Evolutionary conservation across 2,888 invertebrate species (phyloP), one percentile per base, ranked within the genome.

Genomic region (Andrena bucephala): DNA sequence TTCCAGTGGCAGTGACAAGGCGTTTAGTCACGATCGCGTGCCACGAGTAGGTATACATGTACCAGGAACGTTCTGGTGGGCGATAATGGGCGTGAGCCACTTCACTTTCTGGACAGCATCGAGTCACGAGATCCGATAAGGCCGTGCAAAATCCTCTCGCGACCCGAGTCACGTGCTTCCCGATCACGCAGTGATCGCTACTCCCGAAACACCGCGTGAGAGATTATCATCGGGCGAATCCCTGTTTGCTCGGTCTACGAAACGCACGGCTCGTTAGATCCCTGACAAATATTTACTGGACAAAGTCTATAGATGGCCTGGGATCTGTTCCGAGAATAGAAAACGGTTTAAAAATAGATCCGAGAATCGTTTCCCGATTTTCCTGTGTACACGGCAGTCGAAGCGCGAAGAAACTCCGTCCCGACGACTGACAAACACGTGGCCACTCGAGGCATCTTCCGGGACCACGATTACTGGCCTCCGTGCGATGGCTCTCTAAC

Each of bases 111-210:
- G 69, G 75, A 57, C 52, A 73, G n/a, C 31, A 54, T 65, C n/a
- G 8, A 76, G 71, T 85, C 76, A 75, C 83, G 87, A 79, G 87
- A 81, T 77, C 2, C 60, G 87, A 87, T 87, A 83, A 87, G 13
- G 24, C 4, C 13, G 7, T 27, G 33, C 33, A 52, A 75, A 29
- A 36, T 31, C 60, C n/a, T 33, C 77, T 87, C 75, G 83, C 72
- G 79, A 79, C 66, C 33, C 20, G 42, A 65, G 24, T 74, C 77
- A 75, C 71, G 72, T 79, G 72, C 54, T 8, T 50, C 20, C 33
- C 5, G 59, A 57, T 54, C 57, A 6, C 42, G 3, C 52, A 20
- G 52, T 2, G 52, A 52, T 8, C 52, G 52, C 8, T 52, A 20
- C 8, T 27, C 20, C 42, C 6, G 52, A 60, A 74, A 3, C 13